Evolutionary conservation across 2,113 vertebrate species (phyloP).

Genomic region (Dromaius novaehollandiae): DNA sequence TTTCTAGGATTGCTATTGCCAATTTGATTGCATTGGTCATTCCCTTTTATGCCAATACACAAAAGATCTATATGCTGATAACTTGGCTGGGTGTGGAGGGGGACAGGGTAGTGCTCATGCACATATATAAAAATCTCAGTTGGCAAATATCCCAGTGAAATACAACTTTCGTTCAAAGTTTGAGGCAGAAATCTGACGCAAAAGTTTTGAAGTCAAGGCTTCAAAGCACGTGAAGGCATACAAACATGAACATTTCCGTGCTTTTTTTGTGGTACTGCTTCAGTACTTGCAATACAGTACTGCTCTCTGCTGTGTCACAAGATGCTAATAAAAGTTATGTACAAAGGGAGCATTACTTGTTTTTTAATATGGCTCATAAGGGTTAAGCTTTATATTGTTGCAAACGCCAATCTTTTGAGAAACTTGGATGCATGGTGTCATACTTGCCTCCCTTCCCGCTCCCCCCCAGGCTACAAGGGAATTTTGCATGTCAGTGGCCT

Average conservation of each 20-base stretch:
- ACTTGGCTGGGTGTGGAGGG: no score
- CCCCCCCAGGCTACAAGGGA: background rate
- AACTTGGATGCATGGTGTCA: background rate
- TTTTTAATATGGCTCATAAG: background rate
- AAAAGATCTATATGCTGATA: background rate
- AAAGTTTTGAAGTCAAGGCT: background rate
- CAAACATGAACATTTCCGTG: background rate
- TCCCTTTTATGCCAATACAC: background rate
- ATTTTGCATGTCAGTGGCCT: conserved; percentile 13
- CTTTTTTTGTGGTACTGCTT: background rate
- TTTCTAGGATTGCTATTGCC: background rate
- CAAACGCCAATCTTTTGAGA: background rate
- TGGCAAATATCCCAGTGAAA: background rate
- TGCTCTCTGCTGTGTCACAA: background rate
- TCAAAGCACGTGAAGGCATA: background rate
- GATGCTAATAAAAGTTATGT: background rate
- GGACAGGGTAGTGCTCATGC: background rate
- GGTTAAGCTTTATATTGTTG: background rate
- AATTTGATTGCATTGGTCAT: background rate
- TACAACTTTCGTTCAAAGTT: background rate
- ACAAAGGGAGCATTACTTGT: background rate
- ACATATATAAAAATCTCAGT: background rate
- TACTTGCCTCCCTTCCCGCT: background rate
- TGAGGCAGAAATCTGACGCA: background rate
- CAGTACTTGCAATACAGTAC: background rate